These are phyloP conservation scores for Pituophis catenifer DNA, from an alignment of 2,113 vertebrate species.

Conservation along the genomic window DNA sequence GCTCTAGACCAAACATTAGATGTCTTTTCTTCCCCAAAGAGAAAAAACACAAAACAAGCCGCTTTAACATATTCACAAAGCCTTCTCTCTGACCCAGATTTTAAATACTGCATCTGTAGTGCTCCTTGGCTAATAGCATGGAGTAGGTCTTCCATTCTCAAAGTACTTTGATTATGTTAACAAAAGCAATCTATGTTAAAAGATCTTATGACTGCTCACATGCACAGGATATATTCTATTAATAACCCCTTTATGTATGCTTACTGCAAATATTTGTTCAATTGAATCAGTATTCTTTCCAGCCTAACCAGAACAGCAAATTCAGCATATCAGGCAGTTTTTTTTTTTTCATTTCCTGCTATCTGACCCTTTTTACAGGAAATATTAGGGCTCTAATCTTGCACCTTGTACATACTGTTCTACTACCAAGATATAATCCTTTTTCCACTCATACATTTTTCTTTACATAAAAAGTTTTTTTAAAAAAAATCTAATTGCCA, in stretches of 20 bases:
- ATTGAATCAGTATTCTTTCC: neutral
- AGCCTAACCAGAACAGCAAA: neutral
- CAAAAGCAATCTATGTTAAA: neutral
- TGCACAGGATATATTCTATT: neutral
- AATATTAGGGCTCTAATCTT: neutral
- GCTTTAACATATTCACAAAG: slow-evolving; percentile 1
- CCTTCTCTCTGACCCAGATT: slow-evolving; percentile 22
- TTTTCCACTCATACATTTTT: neutral
- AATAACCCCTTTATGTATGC: neutral
- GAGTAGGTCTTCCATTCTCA: neutral
- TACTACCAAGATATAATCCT: neutral
- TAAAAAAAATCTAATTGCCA: neutral
- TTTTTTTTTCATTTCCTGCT: neutral
- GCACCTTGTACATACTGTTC: neutral
- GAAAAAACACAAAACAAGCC: slow-evolving; percentile 1
- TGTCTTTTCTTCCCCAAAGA: neutral
- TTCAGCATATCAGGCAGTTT: neutral
- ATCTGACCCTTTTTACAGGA: neutral
- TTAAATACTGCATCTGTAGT: neutral
- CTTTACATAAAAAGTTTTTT: neutral
- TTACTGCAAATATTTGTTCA: neutral
- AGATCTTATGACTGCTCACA: neutral
- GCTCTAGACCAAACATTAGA: slow-evolving; percentile 22
- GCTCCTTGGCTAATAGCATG: neutral
- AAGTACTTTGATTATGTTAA: neutral